phyloP scores from a whole-genome alignment of 2,113 vertebrate genomes.

The Hippocampus abdominalis region DNA sequence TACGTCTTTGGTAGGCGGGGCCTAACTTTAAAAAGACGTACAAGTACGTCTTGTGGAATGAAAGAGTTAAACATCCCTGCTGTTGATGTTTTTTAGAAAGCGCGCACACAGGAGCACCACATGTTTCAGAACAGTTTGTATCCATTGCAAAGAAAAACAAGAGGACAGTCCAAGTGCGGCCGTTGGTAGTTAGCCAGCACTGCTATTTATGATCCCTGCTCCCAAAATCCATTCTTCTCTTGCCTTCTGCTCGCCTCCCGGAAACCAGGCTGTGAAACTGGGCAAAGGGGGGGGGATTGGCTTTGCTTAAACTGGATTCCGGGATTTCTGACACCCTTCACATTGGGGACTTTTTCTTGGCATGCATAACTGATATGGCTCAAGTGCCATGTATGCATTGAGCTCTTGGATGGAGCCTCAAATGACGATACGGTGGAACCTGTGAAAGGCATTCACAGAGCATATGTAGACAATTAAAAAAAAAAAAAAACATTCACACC shows the following conservation, averaged over 20 bases:
- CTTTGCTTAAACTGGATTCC: constrained; percentile 16
- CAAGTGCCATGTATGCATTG: background rate
- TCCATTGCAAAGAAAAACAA: constrained; percentile 37
- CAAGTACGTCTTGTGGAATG: too few species aligned
- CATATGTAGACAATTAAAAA: too few species aligned
- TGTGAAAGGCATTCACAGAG: background rate
- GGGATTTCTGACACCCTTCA: constrained; percentile 5
- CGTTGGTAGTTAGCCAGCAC: constrained; percentile 52
- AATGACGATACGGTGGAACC: background rate
- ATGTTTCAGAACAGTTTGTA: constrained; percentile 50
- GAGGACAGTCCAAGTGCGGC: constrained; percentile 24
- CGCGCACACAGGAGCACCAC: constrained; percentile 1
- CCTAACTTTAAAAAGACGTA: too few species aligned
- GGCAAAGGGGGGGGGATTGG: constrained; percentile 14
- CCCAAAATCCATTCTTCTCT: constrained; percentile 31
- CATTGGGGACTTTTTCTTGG: background rate
- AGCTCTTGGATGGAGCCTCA: too few species aligned
- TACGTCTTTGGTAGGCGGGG: too few species aligned
- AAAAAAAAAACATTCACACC: too few species aligned
- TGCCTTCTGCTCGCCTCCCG: constrained; percentile 26
- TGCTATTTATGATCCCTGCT: constrained; percentile 58
- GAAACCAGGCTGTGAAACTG: constrained; percentile 20
- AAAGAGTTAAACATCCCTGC: background rate
- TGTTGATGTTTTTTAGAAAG: constrained; percentile 20
- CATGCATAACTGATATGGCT: background rate